phyloP scores from a whole-genome alignment of 2,113 vertebrate genomes.

The Apteryx owenii region DNA sequence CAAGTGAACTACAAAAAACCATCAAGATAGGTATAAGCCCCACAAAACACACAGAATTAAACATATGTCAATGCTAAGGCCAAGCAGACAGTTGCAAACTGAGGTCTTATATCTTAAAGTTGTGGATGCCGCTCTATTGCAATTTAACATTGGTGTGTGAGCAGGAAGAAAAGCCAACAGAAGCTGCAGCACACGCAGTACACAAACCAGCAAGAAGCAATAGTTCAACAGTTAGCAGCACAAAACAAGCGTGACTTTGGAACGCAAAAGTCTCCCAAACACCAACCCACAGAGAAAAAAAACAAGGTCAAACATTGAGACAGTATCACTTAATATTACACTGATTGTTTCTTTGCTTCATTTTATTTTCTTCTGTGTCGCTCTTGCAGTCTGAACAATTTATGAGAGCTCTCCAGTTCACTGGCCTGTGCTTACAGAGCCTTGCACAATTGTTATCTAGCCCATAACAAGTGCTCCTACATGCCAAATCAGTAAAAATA shows the following conservation, averaged over 20 bases:
- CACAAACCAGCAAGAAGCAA: neutral
- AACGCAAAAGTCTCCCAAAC: neutral
- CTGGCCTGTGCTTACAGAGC: neutral
- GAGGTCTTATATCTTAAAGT: neutral
- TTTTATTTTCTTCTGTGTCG: neutral
- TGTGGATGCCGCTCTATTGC: neutral
- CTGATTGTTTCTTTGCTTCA: neutral
- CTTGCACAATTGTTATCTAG: rapidly evolving
- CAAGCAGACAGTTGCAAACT: rapidly evolving
- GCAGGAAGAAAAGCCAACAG: neutral
- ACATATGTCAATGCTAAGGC: neutral
- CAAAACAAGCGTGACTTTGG: neutral
- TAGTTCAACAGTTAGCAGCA: neutral
- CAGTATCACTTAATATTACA: rapidly evolving
- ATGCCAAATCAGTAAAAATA: neutral
- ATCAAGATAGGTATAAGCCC: neutral
- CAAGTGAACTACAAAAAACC: neutral
- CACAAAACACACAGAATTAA: neutral
- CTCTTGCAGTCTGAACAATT: rapidly evolving
- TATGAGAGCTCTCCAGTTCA: neutral
- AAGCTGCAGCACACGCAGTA: neutral
- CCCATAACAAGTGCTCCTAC: neutral
- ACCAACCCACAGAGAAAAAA: neutral
- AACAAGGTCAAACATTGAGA: neutral
- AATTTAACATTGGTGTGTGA: rapidly evolving